A percentile compares a stretch with the other conserved stretches of the same genome.
Conservation (phyloP, 2,113 vertebrate genomes). For the Gallinago paraguaiae region DNA sequence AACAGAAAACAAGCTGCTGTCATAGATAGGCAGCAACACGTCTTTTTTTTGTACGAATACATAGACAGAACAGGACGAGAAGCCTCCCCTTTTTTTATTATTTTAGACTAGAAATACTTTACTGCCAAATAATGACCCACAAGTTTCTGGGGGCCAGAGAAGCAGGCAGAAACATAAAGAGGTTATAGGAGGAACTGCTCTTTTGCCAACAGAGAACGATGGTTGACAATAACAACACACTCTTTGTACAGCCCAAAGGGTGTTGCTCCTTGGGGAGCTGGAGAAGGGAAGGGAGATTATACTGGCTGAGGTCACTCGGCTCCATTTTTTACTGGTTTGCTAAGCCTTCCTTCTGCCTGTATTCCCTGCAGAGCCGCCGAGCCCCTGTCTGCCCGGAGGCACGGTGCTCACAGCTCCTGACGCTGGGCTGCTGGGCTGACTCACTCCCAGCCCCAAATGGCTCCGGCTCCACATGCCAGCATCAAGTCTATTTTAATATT, state of each 20-base stretch:
- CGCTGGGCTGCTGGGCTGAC: background rate
- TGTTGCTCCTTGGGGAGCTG: background rate
- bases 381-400: background rate
- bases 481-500: background rate
- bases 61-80: background rate
- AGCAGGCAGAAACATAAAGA: background rate
- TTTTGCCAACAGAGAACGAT: background rate
- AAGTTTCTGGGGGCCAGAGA: background rate
- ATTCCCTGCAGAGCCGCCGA: background rate
- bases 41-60: background rate
- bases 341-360: background rate
- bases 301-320: conserved; percentile 1
- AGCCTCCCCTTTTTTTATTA: background rate
- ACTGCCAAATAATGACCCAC: background rate
- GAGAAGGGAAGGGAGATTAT: background rate
- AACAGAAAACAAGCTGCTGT: conserved; percentile 20
- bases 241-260: background rate
- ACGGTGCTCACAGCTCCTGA: background rate
- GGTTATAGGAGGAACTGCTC: background rate
- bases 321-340: background rate
- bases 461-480: background rate
- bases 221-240: background rate
- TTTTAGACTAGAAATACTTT: background rate
- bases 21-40: background rate
- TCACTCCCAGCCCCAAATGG: conserved; percentile 13